These are phyloP conservation scores for Cyrtonyx montezumae DNA, from an alignment of 2,113 vertebrate species.

Conservation along the genomic window DNA sequence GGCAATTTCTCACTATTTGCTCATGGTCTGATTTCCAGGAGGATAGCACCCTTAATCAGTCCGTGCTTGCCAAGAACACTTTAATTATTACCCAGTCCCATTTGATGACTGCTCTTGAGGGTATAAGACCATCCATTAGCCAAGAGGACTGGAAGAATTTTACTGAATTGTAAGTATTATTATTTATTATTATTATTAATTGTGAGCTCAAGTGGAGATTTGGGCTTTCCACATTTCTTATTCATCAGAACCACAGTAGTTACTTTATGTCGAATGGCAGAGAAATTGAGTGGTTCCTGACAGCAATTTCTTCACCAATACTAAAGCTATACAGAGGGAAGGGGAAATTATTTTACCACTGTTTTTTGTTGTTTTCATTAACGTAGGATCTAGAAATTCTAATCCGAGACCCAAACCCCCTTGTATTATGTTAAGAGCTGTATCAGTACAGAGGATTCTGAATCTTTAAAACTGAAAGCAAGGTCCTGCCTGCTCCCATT, in stretches of 20 bases:
- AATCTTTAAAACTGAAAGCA: not conserved
- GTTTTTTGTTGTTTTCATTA: not conserved
- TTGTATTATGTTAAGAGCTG: not conserved
- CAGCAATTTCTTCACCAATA: not conserved
- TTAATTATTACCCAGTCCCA: slow-evolving; percentile 83
- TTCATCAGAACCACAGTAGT: not conserved
- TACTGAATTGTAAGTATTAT: slow-evolving; percentile 86
- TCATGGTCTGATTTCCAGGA: slow-evolving; percentile 74
- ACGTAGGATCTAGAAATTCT: not conserved
- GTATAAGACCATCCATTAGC: slow-evolving; percentile 87
- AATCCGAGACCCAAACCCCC: not conserved
- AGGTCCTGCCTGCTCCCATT: not conserved
- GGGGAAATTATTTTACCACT: not conserved
- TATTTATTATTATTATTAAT: not conserved
- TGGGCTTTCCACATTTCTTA: not conserved
- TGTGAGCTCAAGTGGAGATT: not conserved
- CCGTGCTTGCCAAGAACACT: slow-evolving; percentile 72
- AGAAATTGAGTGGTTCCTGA: not conserved
- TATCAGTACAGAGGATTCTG: not conserved
- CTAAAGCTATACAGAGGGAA: not conserved
- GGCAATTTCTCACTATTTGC: not conserved
- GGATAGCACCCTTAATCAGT: slow-evolving; percentile 67
- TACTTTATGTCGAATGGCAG: not conserved
- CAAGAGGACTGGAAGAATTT: slow-evolving; percentile 90
- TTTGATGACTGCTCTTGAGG: slow-evolving; percentile 82